These are phyloP conservation scores for Lipotes vexillifer DNA, from an alignment of 2,113 vertebrate genomes.

Conservation along the genomic window DNA sequence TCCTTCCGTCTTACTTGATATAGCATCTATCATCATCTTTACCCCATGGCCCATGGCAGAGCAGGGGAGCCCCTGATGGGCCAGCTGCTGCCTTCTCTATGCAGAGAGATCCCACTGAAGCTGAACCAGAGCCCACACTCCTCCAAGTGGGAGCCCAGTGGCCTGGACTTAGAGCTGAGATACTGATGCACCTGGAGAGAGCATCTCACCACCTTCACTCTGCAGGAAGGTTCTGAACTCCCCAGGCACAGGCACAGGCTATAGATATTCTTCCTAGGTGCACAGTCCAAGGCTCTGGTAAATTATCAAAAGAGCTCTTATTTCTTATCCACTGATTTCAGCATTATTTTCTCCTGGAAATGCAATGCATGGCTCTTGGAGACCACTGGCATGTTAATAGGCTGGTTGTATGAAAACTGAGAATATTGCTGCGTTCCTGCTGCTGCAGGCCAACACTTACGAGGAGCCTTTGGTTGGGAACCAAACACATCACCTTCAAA, in stretches of 20 bases:
- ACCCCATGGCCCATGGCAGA: too few species aligned
- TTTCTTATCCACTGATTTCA: conserved; percentile 29
- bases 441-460: background rate
- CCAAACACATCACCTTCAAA: background rate
- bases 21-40: background rate
- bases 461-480: background rate
- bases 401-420: background rate
- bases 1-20: background rate
- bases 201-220: accelerated
- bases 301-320: conserved; percentile 6
- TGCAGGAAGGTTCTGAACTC: background rate
- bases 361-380: background rate
- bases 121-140: background rate
- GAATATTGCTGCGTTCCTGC: background rate
- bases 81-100: background rate
- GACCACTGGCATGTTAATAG: background rate
- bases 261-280: background rate
- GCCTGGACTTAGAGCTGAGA: background rate
- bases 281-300: background rate
- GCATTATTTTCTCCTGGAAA: background rate
- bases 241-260: background rate
- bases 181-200: background rate
- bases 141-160: background rate
- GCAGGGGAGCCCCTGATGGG: background rate
- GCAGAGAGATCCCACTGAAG: background rate